These are phyloP conservation scores for Virgularia gustaviana DNA, from an alignment of 92 coral and sea anemone genomes.

Conservation along the genomic window DNA sequence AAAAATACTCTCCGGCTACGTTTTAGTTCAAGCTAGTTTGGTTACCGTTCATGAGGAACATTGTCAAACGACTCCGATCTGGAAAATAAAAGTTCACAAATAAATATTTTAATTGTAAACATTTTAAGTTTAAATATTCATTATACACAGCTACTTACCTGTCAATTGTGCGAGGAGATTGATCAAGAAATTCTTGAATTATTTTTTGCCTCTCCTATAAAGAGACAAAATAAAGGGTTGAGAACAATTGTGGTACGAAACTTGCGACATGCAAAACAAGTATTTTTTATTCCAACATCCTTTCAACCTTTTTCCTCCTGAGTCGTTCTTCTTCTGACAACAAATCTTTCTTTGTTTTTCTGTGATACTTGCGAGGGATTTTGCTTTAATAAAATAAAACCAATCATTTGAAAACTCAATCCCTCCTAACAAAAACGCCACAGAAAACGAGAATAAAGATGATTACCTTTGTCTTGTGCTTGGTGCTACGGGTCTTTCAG, in stretches of 20 bases:
- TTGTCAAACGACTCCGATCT: too few relatives aligned
- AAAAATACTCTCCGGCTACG: too few relatives aligned
- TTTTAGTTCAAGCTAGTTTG: too few relatives aligned
- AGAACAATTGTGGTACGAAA: not conserved
- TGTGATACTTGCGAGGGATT: conserved; percentile 4
- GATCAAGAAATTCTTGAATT: conserved; percentile 48
- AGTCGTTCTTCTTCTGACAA: conserved; percentile 1
- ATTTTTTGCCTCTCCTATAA: conserved; percentile 52
- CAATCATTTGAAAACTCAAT: too few relatives aligned
- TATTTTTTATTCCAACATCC: not conserved
- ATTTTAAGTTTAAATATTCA: not conserved
- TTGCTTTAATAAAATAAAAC: not conserved
- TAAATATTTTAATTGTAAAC: not conserved
- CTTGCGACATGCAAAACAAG: not conserved
- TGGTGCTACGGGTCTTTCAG: too few relatives aligned
- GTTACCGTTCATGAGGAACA: too few relatives aligned
- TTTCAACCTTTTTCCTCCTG: conserved; percentile 29
- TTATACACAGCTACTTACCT: conserved; percentile 36
- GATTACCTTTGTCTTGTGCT: too few relatives aligned
- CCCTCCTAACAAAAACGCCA: too few relatives aligned
- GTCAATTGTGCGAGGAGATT: conserved; percentile 55
- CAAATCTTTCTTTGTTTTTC: not conserved
- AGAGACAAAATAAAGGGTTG: not conserved
- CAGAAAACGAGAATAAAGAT: too few relatives aligned
- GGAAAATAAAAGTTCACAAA: too few relatives aligned